Conservation (phyloP, 2,113 vertebrate species). For the Mola mola region DNA sequence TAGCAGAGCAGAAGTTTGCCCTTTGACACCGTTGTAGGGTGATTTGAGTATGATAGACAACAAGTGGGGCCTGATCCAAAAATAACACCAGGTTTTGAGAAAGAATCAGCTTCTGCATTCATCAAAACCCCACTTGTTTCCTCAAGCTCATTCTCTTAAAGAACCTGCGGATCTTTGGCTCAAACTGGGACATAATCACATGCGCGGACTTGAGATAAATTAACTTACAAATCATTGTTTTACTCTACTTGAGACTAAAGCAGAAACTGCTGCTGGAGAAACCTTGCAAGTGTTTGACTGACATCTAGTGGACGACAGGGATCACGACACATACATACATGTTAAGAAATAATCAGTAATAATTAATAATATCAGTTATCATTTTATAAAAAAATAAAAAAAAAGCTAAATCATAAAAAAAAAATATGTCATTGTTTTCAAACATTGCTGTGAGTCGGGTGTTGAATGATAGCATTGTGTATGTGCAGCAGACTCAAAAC, state of each 20-base stretch:
- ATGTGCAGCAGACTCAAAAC: too few species aligned
- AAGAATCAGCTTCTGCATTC: not conserved
- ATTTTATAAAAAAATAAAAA: too few species aligned
- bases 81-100: too few species aligned
- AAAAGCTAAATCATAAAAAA: not conserved
- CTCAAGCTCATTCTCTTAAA: slow-evolving; percentile 4
- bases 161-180: not conserved
- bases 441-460: not conserved
- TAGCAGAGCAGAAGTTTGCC: too few species aligned
- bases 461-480: slow-evolving; percentile 4
- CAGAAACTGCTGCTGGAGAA: not conserved
- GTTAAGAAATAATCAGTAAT: not conserved
- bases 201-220: not conserved
- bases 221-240: not conserved
- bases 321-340: not conserved
- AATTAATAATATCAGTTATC: not conserved
- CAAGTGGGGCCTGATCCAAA: too few species aligned
- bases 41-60: too few species aligned
- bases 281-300: slow-evolving; percentile 55
- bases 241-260: too few species aligned
- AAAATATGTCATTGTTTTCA: not conserved
- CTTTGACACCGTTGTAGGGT: too few species aligned
- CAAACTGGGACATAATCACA: not conserved
- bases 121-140: slow-evolving; percentile 4
- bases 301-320: slow-evolving; percentile 70